phyloP scores from a whole-genome alignment of 2,888 invertebrate species.

The Polydrusus cervinus region DNA sequence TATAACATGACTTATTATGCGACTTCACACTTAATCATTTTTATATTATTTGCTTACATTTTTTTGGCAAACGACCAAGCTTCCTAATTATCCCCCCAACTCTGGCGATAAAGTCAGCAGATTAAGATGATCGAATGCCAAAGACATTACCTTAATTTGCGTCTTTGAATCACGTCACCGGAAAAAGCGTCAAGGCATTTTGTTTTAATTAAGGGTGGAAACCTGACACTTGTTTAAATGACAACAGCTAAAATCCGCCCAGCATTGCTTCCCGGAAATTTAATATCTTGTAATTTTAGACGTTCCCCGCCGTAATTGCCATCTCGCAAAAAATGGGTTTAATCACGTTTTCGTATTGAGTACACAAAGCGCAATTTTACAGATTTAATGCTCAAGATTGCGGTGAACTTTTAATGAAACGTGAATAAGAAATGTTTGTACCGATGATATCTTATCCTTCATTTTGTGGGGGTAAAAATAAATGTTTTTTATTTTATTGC shows the following conservation, averaged over 20 bases:
- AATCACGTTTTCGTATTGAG: slow-evolving; percentile 44
- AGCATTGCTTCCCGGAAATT: slow-evolving; percentile 35
- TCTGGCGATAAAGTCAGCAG: slow-evolving; percentile 42
- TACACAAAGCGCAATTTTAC: slow-evolving; percentile 38
- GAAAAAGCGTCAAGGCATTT: slow-evolving; percentile 43
- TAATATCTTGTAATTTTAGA: slow-evolving; percentile 46
- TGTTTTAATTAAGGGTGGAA: slow-evolving; percentile 51
- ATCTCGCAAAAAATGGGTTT: slow-evolving; percentile 48
- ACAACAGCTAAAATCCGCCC: slow-evolving; percentile 43
- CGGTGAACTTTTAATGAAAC: slow-evolving; percentile 44
- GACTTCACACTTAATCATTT: too few species aligned
- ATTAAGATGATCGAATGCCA: slow-evolving; percentile 53
- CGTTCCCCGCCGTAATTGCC: slow-evolving; percentile 43
- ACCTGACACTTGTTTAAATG: slow-evolving; percentile 52
- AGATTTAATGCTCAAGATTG: slow-evolving; percentile 38
- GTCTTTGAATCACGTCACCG: slow-evolving; percentile 41
- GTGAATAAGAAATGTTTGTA: slow-evolving; percentile 20
- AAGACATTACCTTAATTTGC: slow-evolving; percentile 48
- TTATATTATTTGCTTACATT: too few species aligned
- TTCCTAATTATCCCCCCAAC: slow-evolving; percentile 7
- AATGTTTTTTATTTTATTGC: neutral
- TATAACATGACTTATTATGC: too few species aligned
- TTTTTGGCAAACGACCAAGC: slow-evolving; percentile 14
- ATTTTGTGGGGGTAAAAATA: neutral
- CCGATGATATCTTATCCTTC: slow-evolving; percentile 3